These are phyloP conservation scores for Bothrops jararaca DNA, from an alignment of 2,113 vertebrate genomes.

Conservation along the genomic window DNA sequence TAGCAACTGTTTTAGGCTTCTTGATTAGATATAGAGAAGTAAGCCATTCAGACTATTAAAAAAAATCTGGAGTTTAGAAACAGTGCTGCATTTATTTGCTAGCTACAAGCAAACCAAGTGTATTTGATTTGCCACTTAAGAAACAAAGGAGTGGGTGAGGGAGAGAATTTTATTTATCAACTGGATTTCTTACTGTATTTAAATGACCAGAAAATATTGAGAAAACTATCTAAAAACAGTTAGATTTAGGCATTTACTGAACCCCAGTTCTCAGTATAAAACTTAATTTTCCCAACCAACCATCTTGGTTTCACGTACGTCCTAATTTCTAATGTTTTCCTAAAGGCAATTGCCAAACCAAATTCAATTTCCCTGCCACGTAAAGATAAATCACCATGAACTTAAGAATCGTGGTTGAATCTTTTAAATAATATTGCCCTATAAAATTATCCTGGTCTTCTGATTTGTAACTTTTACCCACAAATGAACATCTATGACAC, in stretches of 20 bases:
- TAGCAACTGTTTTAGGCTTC: constrained; percentile 64
- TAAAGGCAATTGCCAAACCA: constrained; percentile 58
- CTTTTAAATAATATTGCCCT: constrained; percentile 36
- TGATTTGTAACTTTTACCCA: constrained; percentile 24
- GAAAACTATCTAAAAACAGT: constrained; percentile 47
- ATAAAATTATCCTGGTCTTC: constrained; percentile 29
- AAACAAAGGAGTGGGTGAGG: constrained; percentile 48
- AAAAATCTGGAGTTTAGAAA: constrained; percentile 63
- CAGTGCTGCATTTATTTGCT: constrained; percentile 61
- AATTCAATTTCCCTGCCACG: constrained; percentile 44
- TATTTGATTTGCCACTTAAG: constrained; percentile 57
- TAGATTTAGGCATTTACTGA: constrained; percentile 54
- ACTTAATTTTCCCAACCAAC: constrained; percentile 25
- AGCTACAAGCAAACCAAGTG: constrained; percentile 61
- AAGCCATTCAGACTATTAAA: constrained; percentile 62
- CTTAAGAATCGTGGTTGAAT: constrained; percentile 37
- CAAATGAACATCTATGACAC: constrained; percentile 17
- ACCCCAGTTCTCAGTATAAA: constrained; percentile 41
- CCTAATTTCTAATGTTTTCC: constrained; percentile 46
- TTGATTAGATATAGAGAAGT: constrained; percentile 71
- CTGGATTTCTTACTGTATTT: constrained; percentile 53
- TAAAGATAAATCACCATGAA: constrained; percentile 38
- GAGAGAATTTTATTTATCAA: constrained; percentile 54
- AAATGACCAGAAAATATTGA: constrained; percentile 40
- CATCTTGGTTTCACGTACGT: not conserved